Evolutionary conservation across 2,888 invertebrate genomes (phyloP).

Genomic region (Lithophane semibrunnea): DNA sequence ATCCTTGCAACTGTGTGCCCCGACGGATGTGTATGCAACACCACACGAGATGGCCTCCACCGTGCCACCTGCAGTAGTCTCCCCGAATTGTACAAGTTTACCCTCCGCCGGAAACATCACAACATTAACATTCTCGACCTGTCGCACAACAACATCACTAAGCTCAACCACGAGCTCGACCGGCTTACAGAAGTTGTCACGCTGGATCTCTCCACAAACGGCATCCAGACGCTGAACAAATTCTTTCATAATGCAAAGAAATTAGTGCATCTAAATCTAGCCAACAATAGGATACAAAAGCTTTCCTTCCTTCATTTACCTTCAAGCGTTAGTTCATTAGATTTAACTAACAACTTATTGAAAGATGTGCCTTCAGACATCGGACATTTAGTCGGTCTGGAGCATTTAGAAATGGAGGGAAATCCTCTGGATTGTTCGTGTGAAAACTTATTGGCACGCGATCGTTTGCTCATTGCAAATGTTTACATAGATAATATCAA

Average conservation of each 20-base stretch:
- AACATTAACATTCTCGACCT: conserved; percentile 91
- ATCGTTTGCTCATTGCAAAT: conserved; percentile 89
- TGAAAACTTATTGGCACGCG: conserved; percentile 91
- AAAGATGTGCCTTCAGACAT: conserved; percentile 91
- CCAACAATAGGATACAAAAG: conserved; percentile 91
- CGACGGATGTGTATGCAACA: conserved; percentile 89
- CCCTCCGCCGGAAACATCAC: conserved; percentile 87
- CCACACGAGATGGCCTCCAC: conserved; percentile 92
- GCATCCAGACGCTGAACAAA: conserved; percentile 90
- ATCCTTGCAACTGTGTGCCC: conserved; percentile 86
- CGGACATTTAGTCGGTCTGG: conserved; percentile 88
- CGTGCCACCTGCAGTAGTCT: conserved; percentile 92
- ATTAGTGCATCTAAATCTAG: conserved; percentile 90
- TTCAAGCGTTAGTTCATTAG: conserved; percentile 91
- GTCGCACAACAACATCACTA: conserved; percentile 91
- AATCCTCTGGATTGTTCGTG: conserved; percentile 94
- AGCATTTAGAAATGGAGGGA: conserved; percentile 92
- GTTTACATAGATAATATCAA: conserved; percentile 89
- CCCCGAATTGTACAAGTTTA: conserved; percentile 93
- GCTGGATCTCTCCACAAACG: conserved; percentile 92
- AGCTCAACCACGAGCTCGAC: conserved; percentile 90
- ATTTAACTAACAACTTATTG: conserved; percentile 91
- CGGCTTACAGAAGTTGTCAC: conserved; percentile 91
- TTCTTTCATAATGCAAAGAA: conserved; percentile 90
- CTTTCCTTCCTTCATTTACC: conserved; percentile 90